These are phyloP conservation scores for Ariolimax columbianus DNA, from an alignment of 2,888 invertebrate species.

Conservation along the genomic window DNA sequence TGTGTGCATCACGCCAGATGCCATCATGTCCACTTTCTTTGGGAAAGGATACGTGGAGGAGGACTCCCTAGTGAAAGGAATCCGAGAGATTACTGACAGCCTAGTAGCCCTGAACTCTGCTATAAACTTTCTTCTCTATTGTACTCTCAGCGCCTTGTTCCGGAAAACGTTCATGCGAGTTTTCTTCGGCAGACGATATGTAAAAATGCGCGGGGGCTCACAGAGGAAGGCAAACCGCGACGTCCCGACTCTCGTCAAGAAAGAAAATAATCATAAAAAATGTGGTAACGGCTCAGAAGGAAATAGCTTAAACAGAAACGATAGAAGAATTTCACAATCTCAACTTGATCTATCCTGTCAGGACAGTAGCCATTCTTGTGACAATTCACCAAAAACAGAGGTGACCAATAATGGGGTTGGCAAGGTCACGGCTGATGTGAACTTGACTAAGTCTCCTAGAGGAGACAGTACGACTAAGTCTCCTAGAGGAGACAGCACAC, in stretches of 20 bases:
- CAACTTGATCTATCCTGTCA: neutral
- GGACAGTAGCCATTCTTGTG: neutral
- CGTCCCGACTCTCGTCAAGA: neutral
- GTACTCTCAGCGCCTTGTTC: conserved; percentile 74
- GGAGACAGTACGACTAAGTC: neutral
- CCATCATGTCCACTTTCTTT: conserved; percentile 76
- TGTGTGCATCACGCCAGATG: conserved; percentile 77
- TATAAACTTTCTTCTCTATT: conserved; percentile 76
- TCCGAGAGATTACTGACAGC: conserved; percentile 77
- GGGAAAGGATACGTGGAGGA: conserved; percentile 77
- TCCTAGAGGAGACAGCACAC: neutral
- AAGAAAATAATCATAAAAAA: too few species aligned
- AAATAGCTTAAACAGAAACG: neutral
- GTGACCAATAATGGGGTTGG: neutral
- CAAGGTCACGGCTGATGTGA: neutral
- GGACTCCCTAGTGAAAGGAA: conserved; percentile 71
- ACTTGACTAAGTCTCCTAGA: neutral
- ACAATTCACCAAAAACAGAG: neutral
- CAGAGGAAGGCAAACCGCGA: conserved; percentile 16
- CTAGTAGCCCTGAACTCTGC: conserved; percentile 76
- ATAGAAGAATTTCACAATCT: neutral
- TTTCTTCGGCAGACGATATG: conserved; percentile 44
- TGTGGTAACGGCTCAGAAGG: neutral
- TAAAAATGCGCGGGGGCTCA: conserved; percentile 22
- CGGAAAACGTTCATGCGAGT: conserved; percentile 67